Conservation (phyloP, 2,113 vertebrate genomes). For the Connochaetes taurinus region DNA sequence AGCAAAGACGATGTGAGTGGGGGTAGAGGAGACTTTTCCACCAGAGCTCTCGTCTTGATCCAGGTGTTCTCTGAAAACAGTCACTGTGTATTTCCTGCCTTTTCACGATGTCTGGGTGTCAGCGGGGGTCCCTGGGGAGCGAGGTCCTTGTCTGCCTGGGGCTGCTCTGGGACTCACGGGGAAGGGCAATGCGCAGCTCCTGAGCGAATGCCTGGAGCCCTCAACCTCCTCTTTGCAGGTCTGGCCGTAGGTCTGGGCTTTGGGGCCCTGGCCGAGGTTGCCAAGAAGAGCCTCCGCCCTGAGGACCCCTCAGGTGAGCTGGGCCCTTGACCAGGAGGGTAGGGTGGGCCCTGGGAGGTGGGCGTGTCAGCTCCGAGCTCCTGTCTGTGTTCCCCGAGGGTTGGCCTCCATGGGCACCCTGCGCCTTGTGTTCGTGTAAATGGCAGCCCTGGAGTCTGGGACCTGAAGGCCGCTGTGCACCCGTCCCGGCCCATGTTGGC, state of each 20-base stretch:
- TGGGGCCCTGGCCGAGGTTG: slow-evolving; percentile 94
- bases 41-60: no score
- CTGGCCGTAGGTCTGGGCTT: slow-evolving; percentile 95
- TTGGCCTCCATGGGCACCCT: not conserved
- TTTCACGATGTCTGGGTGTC: not conserved
- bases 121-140: fast-evolving
- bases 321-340: not conserved
- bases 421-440: not conserved
- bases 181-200: not conserved
- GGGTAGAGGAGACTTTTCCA: not conserved
- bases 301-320: slow-evolving; percentile 84
- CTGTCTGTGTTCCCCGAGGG: not conserved
- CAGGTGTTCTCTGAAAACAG: not conserved
- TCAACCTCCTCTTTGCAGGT: slow-evolving; percentile 77
- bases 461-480: not conserved
- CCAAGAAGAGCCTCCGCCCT: slow-evolving; percentile 92
- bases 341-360: not conserved
- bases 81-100: not conserved
- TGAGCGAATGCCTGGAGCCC: fast-evolving
- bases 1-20: not conserved
- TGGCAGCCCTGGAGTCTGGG: not conserved
- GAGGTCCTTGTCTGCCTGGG: fast-evolving
- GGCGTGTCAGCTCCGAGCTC: no score
- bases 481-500: fast-evolving
- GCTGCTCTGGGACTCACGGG: not conserved